A percentile compares a stretch with the other conserved stretches of the same genome.
Evolutionary conservation across 2,888 invertebrate genomes (phyloP).

Genomic region (Polydrusus cervinus): DNA sequence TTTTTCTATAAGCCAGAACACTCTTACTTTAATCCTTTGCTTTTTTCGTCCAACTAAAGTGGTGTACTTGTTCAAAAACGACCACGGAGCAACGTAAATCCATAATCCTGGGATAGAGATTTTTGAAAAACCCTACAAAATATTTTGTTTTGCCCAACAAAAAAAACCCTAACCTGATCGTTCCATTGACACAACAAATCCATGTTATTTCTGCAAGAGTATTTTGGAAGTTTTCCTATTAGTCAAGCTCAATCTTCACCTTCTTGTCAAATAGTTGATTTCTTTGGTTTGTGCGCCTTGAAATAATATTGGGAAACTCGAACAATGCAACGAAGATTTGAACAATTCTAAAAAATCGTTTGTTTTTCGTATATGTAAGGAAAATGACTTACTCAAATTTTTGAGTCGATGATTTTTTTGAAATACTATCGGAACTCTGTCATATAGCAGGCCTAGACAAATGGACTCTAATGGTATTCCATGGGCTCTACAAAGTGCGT

Average conservation of each 20-base stretch:
- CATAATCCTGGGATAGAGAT: no score
- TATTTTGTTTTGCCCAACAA: neutral
- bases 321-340: neutral
- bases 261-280: neutral
- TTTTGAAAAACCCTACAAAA: neutral
- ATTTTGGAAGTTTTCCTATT: neutral
- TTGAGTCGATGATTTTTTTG: neutral
- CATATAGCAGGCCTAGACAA: no score
- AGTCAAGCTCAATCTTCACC: no score
- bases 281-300: neutral
- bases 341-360: neutral
- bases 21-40: no score
- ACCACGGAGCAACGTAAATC: no score
- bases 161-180: conserved; percentile 1
- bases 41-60: no score
- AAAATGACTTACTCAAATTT: conserved; percentile 1
- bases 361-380: neutral
- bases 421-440: no score
- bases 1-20: no score
- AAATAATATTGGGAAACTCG: no score
- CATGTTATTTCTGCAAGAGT: neutral
- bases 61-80: no score
- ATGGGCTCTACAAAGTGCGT: no score
- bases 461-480: no score
- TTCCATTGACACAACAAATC: neutral